phyloP scores from a whole-genome alignment of 2,888 invertebrate species.

The Temnothorax ravouxi region DNA sequence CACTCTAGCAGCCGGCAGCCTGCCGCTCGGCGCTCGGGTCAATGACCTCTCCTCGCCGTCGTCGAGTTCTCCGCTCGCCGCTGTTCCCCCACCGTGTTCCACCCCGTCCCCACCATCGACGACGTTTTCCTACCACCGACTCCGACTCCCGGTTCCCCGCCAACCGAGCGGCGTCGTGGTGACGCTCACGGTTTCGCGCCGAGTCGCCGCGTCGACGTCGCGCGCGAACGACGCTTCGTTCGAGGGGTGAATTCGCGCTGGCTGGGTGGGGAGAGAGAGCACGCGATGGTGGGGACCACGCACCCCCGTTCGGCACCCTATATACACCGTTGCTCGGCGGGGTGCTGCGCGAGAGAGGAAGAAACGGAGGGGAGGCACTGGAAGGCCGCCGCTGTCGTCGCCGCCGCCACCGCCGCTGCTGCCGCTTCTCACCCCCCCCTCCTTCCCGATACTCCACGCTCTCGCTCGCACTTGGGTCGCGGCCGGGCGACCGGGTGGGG shows the following conservation, averaged over 20 bases:
- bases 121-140: conserved; percentile 24
- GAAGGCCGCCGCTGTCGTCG: conserved; percentile 51
- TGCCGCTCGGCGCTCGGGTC: conserved; percentile 86
- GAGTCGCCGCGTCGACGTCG: conserved; percentile 59
- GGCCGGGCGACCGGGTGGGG: conserved; percentile 60
- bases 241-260: conserved; percentile 34
- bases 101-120: conserved; percentile 12
- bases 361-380: conserved; percentile 41
- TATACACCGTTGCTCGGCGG: background rate
- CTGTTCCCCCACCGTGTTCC: conserved; percentile 58
- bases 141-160: conserved; percentile 7
- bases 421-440: background rate
- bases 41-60: conserved; percentile 85
- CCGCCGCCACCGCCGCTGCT: conserved; percentile 9
- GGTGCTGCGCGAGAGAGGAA: conserved; percentile 1
- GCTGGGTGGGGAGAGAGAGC: conserved; percentile 52
- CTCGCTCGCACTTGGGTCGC: conserved; percentile 27
- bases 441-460: conserved; percentile 1
- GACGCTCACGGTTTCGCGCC: conserved; percentile 34
- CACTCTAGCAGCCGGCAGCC: conserved; percentile 86
- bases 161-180: conserved; percentile 47
- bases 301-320: conserved; percentile 23
- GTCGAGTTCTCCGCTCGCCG: conserved; percentile 79
- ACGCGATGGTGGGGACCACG: conserved; percentile 45
- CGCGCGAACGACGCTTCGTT: conserved; percentile 22